Evolutionary conservation across 53 echinoderm and acorn worm genomes (phyloP).

Genomic region (Temnopleurus reevesii): DNA sequence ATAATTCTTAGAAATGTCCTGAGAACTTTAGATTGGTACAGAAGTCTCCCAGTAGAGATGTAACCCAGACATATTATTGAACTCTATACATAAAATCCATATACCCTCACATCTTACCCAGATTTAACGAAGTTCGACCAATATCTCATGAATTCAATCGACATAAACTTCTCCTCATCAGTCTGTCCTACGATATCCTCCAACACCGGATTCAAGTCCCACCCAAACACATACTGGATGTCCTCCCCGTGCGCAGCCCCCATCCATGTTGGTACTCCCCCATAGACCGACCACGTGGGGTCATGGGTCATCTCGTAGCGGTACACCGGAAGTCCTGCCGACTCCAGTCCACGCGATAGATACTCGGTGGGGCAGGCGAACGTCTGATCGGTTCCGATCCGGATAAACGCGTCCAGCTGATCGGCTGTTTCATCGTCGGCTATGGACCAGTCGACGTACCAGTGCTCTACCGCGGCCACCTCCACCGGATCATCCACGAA

Average conservation of each 20-base stretch:
- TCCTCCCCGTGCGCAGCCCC: conserved; percentile 80
- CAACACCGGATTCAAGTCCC: conserved; percentile 59
- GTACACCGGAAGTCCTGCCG: conserved; percentile 53
- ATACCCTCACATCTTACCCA: conserved; percentile 57
- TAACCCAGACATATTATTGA: too few species aligned
- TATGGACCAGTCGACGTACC: conserved; percentile 67
- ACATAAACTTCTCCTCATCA: conserved; percentile 62
- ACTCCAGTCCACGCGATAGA: conserved; percentile 33
- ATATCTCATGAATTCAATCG: conserved; percentile 64
- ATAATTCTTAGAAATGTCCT: too few species aligned
- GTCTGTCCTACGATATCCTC: conserved; percentile 50
- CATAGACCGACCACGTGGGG: conserved; percentile 58
- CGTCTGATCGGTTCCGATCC: conserved; percentile 65
- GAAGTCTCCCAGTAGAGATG: too few species aligned
- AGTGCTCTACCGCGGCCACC: conserved; percentile 68
- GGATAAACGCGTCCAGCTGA: conserved; percentile 56
- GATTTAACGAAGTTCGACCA: conserved; percentile 78
- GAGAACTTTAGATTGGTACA: too few species aligned
- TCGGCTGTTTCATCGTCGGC: conserved; percentile 62
- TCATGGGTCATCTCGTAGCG: conserved; percentile 80
- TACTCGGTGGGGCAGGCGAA: conserved; percentile 71
- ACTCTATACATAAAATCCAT: too few species aligned
- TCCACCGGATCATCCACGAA: conserved; percentile 53
- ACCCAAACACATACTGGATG: conserved; percentile 69
- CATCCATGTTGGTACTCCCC: conserved; percentile 68